Base-by-base conservation (phyloP, 1,140 invertebrate genomes). In the Drosophila sp. region DNA sequence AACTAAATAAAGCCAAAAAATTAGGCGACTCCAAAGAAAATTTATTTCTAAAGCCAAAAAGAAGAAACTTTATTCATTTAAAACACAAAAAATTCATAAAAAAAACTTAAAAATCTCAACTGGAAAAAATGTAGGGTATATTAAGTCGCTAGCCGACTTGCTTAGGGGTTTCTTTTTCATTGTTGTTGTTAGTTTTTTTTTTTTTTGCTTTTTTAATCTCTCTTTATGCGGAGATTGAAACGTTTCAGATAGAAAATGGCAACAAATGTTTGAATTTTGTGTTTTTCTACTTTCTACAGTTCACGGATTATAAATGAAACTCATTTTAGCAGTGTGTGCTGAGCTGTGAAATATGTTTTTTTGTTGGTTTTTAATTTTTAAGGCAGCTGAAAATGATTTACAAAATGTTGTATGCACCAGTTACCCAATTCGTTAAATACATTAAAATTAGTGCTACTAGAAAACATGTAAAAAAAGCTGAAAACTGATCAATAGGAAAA, bases 191-290 rank as follows among this genome's bases (percentile, higher is more conserved):
- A 73, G 54, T 76, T 76, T 71, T 62, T 44, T 50, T 72, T 61
- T 60, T 55, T 57, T 58, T 44, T 33, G 30, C 17, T 50, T 60
- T 72, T 87, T 79, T 86, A 83, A 87, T 86, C 79, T 82, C 29
- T 30, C 40, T 29, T 66, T 11, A 38, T 57, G 71, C 35, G 50
- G 54, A 87, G 82, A 87, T 89, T 62, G 33, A 41, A 56, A 40
- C 65, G 33, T 25, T 29, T 40, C 54, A 69, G 82, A 86, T 86
- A 79, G 79, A 86, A 89, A 77, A 73, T 86, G 83, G 70, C 84
- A 86, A 87, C 83, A 86, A 86, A 86, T 86, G 83, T 79, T 86
- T 86, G 79, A 71, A 86, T 86, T 86, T 87, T 47, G 17, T 40
- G 38, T 47, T 57, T 30, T 30, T 32, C 73, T 60, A 65, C 64